A percentile compares a stretch with the other conserved stretches of the same genome.
Conservation (phyloP, 2,797 vertebrate species). For the Premnoplex brunnescens region DNA sequence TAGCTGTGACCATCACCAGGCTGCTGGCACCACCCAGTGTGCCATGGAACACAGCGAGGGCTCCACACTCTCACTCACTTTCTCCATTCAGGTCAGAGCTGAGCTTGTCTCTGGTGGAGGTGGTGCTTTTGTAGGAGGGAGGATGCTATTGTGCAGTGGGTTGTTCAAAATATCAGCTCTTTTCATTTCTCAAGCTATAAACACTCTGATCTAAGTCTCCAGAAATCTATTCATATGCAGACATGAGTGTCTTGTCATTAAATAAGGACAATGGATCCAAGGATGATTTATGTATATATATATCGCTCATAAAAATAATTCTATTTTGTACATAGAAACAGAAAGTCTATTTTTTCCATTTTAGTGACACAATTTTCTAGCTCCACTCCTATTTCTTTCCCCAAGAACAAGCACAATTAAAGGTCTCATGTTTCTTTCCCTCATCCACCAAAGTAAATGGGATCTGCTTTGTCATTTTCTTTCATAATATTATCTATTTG, state of each 20-base stretch:
- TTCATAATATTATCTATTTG: background rate
- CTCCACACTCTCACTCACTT: background rate
- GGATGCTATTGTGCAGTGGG: background rate
- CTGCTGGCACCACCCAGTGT: background rate
- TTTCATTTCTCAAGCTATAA: background rate
- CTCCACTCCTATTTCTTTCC: background rate
- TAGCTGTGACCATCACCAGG: background rate
- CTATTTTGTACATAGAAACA: background rate
- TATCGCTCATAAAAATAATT: background rate
- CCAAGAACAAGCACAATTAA: background rate
- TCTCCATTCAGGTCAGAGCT: background rate
- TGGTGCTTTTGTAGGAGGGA: background rate
- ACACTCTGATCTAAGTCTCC: background rate
- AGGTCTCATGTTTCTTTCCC: background rate
- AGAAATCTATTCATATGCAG: background rate
- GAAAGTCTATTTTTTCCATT: background rate
- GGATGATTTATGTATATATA: background rate
- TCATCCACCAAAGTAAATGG: background rate
- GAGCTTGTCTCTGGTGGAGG: background rate
- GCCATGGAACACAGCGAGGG: background rate
- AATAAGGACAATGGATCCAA: background rate
- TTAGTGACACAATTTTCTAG: background rate
- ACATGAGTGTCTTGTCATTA: background rate
- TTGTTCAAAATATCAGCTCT: background rate
- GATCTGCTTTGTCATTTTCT: background rate